phyloP scores from a whole-genome alignment of 2,113 vertebrate species.

The Lepisosteus oculatus region DNA sequence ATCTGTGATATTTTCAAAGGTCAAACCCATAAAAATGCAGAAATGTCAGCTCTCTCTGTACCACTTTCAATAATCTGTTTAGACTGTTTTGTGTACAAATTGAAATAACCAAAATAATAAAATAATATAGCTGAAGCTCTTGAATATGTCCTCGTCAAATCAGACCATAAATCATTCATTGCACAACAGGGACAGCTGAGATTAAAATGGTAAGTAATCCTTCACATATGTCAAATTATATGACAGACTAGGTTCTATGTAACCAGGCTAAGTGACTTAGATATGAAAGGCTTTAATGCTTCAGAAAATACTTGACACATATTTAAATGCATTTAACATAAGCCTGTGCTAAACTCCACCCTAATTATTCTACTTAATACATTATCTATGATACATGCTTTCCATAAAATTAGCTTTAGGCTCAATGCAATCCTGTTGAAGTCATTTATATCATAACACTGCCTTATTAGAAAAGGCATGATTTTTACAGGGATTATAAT shows the following conservation, averaged over 20 bases:
- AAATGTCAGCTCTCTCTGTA: conserved; percentile 51
- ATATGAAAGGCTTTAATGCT: background rate
- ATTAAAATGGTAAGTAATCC: background rate
- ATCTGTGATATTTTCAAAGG: conserved; percentile 95
- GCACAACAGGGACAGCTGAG: background rate
- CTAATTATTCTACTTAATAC: conserved; percentile 50
- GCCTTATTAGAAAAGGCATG: conserved; percentile 6
- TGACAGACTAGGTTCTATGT: background rate
- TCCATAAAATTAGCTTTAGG: conserved; percentile 16
- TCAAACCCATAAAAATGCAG: conserved; percentile 76
- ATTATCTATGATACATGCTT: conserved; percentile 58
- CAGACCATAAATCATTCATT: conserved; percentile 13
- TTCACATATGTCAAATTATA: background rate
- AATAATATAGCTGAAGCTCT: background rate
- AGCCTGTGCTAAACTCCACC: conserved; percentile 2
- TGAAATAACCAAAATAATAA: conserved; percentile 2
- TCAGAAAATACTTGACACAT: conserved; percentile 31
- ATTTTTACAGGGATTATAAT: conserved; percentile 2
- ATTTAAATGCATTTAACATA: conserved; percentile 50
- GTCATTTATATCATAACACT: conserved; percentile 2
- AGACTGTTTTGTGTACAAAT: conserved; percentile 13
- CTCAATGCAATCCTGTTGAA: background rate
- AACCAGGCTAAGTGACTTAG: background rate
- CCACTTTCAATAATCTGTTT: conserved; percentile 17
- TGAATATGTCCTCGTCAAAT: background rate